A percentile compares a stretch with the other conserved stretches of the same genome.
phyloP scores from a whole-genome alignment of 1,140 invertebrate species.

The Parapsyche elsis region DNA sequence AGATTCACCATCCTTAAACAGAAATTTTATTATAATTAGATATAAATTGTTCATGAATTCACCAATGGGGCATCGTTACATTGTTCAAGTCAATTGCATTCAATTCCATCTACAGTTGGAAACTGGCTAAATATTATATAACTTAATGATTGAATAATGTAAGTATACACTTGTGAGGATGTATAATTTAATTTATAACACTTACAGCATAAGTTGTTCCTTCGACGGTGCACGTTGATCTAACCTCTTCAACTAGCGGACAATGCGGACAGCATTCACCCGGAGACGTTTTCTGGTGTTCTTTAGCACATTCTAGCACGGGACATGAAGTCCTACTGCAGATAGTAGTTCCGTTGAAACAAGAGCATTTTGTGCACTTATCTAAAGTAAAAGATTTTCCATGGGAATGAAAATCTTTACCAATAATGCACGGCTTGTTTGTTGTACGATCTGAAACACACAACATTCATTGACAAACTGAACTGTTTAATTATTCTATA shows the following conservation, averaged over 20 bases:
- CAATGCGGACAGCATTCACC: slow-evolving; percentile 85
- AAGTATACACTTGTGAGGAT: background rate
- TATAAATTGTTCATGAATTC: background rate
- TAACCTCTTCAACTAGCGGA: slow-evolving; percentile 71
- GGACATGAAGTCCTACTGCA: slow-evolving; percentile 85
- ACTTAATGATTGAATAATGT: too few relatives aligned
- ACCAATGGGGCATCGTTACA: too few relatives aligned
- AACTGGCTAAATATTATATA: too few relatives aligned
- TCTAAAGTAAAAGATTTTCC: slow-evolving; percentile 74
- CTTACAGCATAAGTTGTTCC: slow-evolving; percentile 76
- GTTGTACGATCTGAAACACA: slow-evolving; percentile 65
- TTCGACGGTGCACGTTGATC: slow-evolving; percentile 72
- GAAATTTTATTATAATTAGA: slow-evolving; percentile 22
- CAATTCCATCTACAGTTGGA: too few relatives aligned
- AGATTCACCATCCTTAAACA: slow-evolving; percentile 80
- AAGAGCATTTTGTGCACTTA: slow-evolving; percentile 85
- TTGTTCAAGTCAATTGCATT: too few relatives aligned
- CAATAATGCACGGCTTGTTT: slow-evolving; percentile 76
- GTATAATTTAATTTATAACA: background rate
- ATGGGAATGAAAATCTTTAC: slow-evolving; percentile 72
- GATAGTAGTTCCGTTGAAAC: slow-evolving; percentile 79
- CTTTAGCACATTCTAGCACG: slow-evolving; percentile 80
- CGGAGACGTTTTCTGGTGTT: slow-evolving; percentile 72
- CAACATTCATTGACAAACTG: too few relatives aligned
- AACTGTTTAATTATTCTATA: background rate